Base-by-base conservation (phyloP, 2,113 vertebrate species). In the Corydoras maculifer region DNA sequence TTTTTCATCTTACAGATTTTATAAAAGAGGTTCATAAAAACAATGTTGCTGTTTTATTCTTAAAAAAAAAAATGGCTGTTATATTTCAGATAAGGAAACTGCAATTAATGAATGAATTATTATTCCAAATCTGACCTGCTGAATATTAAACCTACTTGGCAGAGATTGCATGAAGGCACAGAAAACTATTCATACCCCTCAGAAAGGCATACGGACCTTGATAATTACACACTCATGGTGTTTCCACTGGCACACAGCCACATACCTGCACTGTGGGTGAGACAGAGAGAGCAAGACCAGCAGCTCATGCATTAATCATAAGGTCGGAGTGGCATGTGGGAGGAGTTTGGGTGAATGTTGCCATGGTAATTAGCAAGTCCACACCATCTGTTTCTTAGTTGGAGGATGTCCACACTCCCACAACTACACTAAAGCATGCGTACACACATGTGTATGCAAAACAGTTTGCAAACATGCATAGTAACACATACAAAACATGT, bases 221-320 rank as follows among this genome's bases (percentile, higher is more conserved):
- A 72, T 83, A 82, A 85, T 86, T 87, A 86, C 80, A 81, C 76
- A 70, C 84, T 83, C 64, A 80, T 18, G 25, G 32, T 62, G 66
- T 83, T 81, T 77, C 83, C 68, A 78, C 73, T 63, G 18, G 75
- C 58, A 8, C 10, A 59, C 25, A 10, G 51, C 62, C 60, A 74
- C 60, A 66, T 87, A 88, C 85, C 86, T 87, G 84, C 79, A 83
- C 82, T 80, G 62, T 70, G 70, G 70, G 57, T 70, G 57, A 65
- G 74, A 11, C n/a, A 80, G 84, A 86, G 83, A 83, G 72, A 59
- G 75, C 75, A 82, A 43, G 35, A 82, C 58, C 77, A 81, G 78
- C 49, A 50, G 78, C 72, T 77, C 78, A 90, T 90, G 87, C 88
- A 90, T 89, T 82, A 91, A 89, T 89, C 85, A 89, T 78, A 7